Conservation (phyloP, 2,113 vertebrate species). For the Chaenocephalus aceratus region DNA sequence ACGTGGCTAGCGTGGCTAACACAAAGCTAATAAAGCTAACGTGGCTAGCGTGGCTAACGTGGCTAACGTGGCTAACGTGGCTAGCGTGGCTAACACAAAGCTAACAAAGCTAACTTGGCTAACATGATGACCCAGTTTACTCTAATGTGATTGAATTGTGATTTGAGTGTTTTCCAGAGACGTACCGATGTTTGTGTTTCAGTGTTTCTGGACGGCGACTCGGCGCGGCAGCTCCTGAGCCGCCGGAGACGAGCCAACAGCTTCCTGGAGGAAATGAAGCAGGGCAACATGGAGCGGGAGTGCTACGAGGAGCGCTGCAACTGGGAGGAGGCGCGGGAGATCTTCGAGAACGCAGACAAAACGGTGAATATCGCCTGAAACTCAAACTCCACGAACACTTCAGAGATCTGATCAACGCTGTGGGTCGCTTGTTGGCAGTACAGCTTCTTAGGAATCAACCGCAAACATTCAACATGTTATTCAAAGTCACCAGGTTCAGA, state of each 20-base stretch:
- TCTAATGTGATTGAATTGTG: background rate
- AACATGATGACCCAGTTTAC: background rate
- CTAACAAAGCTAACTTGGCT: too few species aligned
- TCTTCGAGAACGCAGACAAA: slow-evolving; percentile 87
- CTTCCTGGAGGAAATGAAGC: slow-evolving; percentile 85
- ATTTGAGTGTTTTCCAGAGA: background rate
- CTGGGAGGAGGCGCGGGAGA: slow-evolving; percentile 92
- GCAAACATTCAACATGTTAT: too few species aligned
- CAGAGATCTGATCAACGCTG: too few species aligned
- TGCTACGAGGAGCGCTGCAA: slow-evolving; percentile 90
- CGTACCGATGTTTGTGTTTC: background rate
- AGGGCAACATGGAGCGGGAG: slow-evolving; percentile 92
- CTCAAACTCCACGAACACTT: background rate
- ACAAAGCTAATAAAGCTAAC: too few species aligned
- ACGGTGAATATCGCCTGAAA: slow-evolving; percentile 81
- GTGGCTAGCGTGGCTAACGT: too few species aligned
- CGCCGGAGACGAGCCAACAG: slow-evolving; percentile 89
- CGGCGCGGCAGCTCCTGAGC: slow-evolving; percentile 83
- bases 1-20: too few species aligned
- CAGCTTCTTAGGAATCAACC: too few species aligned
- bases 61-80: too few species aligned
- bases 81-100: too few species aligned
- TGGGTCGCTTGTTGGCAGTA: too few species aligned
- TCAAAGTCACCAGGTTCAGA: too few species aligned
- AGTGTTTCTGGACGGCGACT: slow-evolving; percentile 77